Evolutionary conservation across 2,797 vertebrate genomes (phyloP), one percentile per base, ranked within the genome.

Genomic region (Numenius phaeopus): DNA sequence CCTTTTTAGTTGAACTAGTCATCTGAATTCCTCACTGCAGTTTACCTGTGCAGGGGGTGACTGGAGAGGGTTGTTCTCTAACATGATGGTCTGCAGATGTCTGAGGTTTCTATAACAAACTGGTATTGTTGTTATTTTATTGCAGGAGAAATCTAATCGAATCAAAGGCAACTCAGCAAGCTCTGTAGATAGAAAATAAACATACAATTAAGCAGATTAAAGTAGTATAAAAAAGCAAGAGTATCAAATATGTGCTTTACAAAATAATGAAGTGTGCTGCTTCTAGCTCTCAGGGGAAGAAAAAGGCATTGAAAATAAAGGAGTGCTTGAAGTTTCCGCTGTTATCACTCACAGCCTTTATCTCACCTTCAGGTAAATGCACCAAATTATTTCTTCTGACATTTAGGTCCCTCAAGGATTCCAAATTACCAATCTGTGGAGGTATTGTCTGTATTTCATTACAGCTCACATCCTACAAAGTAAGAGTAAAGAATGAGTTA

Each of bases 61-160:
- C 91, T 99, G 99, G 29, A 99, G 98, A 2, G 99, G 99, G 96
- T 99, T 99, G 98, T 99, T 99, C 97, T 99, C 99, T 34, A 99
- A 98, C 76, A 98, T 98, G 81, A 99, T 99, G 98, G 98, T 98
- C 97, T 99, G 99, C 17, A 99, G 98, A 95, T 99, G 99, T 5
- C 98, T 97, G 58, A 99, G 99, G 78, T 98, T 99, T 76, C 99
- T 98, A 84, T 99, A 99, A 97, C 99, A 99, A 85, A 99, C 97
- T 22, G 99, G 99, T 94, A 99, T 99, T 61, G 98, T 97, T 12
- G 98, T 99, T 88, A 99, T 98, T 97, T 99, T 99, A 98, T 99
- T 99, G 97, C 99, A 99, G 77, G 99, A 99, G 98, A 99, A 99
- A 94, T 99, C 99, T 91, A 99, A 98, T 84, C 99, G 98, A 92